A percentile compares a stretch with the other conserved stretches of the same genome.
Conservation (phyloP, 2,888 invertebrate species). For the Heteromyza rotundicornis region DNA sequence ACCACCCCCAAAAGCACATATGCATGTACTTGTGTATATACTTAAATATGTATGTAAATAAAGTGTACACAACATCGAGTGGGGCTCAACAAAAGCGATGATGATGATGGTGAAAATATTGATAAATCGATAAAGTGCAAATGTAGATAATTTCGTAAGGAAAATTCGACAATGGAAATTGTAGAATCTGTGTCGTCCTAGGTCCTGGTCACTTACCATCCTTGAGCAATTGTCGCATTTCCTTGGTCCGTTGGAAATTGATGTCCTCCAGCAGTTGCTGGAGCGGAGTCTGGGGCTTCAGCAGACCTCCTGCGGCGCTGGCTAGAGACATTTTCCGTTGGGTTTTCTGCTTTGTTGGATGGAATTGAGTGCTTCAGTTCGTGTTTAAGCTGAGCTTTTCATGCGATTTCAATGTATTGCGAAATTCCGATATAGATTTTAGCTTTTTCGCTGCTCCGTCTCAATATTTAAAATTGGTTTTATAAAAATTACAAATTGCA, state of each 20-base stretch:
- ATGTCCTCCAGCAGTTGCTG: slow-evolving; percentile 90
- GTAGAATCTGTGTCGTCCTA: not conserved
- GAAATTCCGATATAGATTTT: no score
- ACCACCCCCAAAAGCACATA: not conserved
- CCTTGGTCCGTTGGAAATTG: slow-evolving; percentile 89
- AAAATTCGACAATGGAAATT: not conserved
- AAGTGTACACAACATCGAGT: slow-evolving; percentile 12
- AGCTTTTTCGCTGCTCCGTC: no score
- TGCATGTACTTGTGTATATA: not conserved
- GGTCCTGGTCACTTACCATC: slow-evolving; percentile 76
- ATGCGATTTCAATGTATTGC: no score
- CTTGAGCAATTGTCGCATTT: slow-evolving; percentile 86
- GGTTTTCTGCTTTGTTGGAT: not conserved
- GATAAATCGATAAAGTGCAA: slow-evolving; percentile 56
- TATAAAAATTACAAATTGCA: no score
- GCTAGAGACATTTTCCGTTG: slow-evolving; percentile 49
- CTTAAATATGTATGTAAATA: not conserved
- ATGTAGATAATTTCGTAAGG: slow-evolving; percentile 48
- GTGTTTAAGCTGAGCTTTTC: not conserved
- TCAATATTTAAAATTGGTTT: no score
- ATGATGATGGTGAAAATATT: slow-evolving; percentile 19
- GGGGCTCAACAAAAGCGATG: slow-evolving; percentile 21
- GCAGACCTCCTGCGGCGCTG: slow-evolving; percentile 55
- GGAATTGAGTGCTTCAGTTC: not conserved
- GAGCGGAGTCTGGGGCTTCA: slow-evolving; percentile 69